Conservation (phyloP, 2,797 vertebrate genomes). For the Catharus ustulatus region DNA sequence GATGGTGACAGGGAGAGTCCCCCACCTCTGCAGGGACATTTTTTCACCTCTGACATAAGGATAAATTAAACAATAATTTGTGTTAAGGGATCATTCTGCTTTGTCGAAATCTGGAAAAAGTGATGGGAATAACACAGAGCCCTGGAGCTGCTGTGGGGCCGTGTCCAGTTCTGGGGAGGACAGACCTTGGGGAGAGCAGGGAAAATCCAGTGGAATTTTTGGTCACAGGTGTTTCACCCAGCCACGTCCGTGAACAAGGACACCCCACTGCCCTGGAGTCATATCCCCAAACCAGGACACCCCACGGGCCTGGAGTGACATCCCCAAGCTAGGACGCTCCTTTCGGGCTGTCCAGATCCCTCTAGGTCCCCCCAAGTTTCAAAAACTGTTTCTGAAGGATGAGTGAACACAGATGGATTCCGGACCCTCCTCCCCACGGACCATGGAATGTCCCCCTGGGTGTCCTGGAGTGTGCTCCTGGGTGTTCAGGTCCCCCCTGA, state of each 20-base stretch:
- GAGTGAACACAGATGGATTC: accelerated
- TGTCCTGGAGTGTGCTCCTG: background rate
- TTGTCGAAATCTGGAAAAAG: background rate
- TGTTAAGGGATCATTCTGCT: background rate
- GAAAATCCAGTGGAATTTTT: background rate
- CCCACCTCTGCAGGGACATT: background rate
- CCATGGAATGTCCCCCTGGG: too few relatives aligned
- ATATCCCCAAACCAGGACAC: background rate
- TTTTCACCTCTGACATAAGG: background rate
- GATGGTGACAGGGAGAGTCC: background rate
- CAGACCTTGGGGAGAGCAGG: too few relatives aligned
- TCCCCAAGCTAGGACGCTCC: background rate
- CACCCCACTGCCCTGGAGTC: background rate
- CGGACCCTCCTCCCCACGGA: accelerated
- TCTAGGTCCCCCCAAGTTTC: accelerated
- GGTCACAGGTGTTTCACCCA: too few relatives aligned
- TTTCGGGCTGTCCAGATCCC: accelerated
- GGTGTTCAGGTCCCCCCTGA: accelerated
- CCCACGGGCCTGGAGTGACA: background rate
- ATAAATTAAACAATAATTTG: background rate
- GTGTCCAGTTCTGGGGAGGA: accelerated
- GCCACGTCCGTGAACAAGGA: background rate
- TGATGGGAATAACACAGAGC: background rate
- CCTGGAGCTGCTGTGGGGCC: background rate
- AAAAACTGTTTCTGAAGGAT: background rate